These are phyloP conservation scores for Margaritifera margaritifera DNA, from an alignment of 2,888 invertebrate genomes.

Conservation along the genomic window DNA sequence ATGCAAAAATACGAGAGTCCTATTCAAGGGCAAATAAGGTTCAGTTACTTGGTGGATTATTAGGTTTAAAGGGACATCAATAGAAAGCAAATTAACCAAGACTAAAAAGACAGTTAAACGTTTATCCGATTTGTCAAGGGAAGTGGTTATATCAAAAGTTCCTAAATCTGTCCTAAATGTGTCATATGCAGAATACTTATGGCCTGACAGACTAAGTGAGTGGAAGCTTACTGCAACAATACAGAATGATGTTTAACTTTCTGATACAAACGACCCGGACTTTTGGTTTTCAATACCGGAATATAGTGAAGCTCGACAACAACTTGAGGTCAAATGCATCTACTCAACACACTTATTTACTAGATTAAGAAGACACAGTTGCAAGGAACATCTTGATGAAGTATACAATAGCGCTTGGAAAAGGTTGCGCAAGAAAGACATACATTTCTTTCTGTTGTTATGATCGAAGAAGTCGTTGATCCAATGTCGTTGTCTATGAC, in stretches of 20 bases:
- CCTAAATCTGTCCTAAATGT: slow-evolving; percentile 10
- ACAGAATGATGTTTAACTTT: too few relatives aligned
- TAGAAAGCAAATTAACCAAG: too few relatives aligned
- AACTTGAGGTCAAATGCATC: slow-evolving; percentile 37
- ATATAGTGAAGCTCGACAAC: slow-evolving; percentile 14
- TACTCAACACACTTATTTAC: slow-evolving; percentile 31
- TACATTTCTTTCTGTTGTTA: slow-evolving; percentile 5
- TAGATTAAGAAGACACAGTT: not conserved
- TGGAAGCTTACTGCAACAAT: slow-evolving; percentile 5
- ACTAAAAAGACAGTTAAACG: too few relatives aligned
- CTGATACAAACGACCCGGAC: not conserved
- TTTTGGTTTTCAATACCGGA: slow-evolving; percentile 33
- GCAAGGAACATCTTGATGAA: not conserved
- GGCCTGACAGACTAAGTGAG: slow-evolving; percentile 9
- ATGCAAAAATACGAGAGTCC: too few relatives aligned
- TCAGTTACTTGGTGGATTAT: too few relatives aligned
- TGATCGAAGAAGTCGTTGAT: slow-evolving; percentile 18
- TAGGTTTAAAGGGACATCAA: too few relatives aligned
- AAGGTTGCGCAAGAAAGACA: not conserved
- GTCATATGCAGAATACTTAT: slow-evolving; percentile 25
- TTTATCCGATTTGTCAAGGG: too few relatives aligned
- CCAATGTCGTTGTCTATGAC: slow-evolving; percentile 32
- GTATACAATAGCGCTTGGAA: not conserved
- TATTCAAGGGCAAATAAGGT: too few relatives aligned
- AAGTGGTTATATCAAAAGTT: too few relatives aligned